Percentiles rank a stretch among this genome's conserved stretches.
Evolutionary conservation across 2,113 vertebrate species (phyloP).

Genomic region (Geococcyx californianus): DNA sequence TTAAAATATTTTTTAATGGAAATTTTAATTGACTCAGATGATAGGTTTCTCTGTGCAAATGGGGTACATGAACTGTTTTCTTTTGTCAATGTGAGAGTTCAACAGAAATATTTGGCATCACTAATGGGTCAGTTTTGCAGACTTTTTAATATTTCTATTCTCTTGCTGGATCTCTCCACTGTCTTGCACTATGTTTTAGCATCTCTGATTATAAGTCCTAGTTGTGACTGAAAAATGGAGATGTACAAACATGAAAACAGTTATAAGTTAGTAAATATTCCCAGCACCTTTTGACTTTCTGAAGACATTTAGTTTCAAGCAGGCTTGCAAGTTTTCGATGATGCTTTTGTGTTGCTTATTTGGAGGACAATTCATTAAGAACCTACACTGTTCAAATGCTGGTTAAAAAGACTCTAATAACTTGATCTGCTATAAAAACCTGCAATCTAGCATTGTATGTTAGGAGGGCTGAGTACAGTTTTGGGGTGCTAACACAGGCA

Average conservation of each 20-base stretch:
- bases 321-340: not conserved
- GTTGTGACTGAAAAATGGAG: not conserved
- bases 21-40: not conserved
- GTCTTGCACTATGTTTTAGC: not conserved
- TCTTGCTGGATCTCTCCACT: not conserved
- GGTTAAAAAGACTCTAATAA: not conserved
- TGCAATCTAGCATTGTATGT: not conserved
- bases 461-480: not conserved
- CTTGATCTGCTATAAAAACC: not conserved
- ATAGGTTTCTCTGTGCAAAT: not conserved
- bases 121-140: not conserved
- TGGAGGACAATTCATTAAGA: not conserved
- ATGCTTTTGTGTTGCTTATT: not conserved
- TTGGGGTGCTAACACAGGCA: not conserved
- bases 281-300: not conserved
- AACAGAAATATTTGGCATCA: not conserved
- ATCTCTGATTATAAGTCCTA: not conserved
- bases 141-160: not conserved
- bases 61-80: not conserved
- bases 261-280: not conserved
- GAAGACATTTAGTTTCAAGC: not conserved
- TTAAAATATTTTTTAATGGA: not conserved
- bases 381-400: not conserved
- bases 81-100: not conserved
- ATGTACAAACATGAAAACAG: not conserved